These are phyloP conservation scores for Therioaphis trifolii DNA, from an alignment of 2,888 invertebrate genomes.

Conservation along the genomic window DNA sequence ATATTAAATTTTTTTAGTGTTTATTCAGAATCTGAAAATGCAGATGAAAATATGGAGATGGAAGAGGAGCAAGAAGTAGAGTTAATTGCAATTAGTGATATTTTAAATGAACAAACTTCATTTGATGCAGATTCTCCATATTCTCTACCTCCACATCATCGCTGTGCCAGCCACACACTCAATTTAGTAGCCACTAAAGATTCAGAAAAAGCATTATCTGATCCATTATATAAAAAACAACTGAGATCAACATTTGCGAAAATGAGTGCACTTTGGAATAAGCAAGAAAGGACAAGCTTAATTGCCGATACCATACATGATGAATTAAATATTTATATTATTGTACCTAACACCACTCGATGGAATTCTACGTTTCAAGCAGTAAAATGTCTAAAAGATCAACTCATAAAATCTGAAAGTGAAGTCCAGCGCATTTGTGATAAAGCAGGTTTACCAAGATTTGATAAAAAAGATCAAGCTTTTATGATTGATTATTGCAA, in stretches of 20 bases:
- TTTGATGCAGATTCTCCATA: too few relatives aligned
- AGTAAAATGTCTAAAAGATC: not conserved
- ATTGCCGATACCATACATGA: slow-evolving; percentile 4
- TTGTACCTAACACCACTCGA: not conserved
- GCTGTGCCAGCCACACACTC: not conserved
- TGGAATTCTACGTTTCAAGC: slow-evolving; percentile 4
- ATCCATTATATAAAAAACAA: not conserved
- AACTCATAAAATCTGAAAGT: not conserved
- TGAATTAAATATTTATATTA: slow-evolving; percentile 1
- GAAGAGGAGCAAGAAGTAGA: too few relatives aligned
- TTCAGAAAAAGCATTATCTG: not conserved
- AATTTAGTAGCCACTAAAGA: slow-evolving; percentile 6
- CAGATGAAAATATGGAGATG: too few relatives aligned
- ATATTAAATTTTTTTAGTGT: too few relatives aligned
- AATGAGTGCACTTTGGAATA: not conserved
- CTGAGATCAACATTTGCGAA: too few relatives aligned
- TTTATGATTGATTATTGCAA: slow-evolving; percentile 10
- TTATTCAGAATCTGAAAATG: too few relatives aligned
- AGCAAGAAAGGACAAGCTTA: not conserved
- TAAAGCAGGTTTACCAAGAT: not conserved
- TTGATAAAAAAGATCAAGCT: not conserved
- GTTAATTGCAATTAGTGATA: too few relatives aligned
- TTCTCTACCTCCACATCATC: not conserved
- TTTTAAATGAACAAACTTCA: too few relatives aligned
- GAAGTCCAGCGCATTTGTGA: not conserved